These are phyloP conservation scores for Microcebus tavaratra DNA, from an alignment of 2,113 vertebrate genomes.

Conservation along the genomic window DNA sequence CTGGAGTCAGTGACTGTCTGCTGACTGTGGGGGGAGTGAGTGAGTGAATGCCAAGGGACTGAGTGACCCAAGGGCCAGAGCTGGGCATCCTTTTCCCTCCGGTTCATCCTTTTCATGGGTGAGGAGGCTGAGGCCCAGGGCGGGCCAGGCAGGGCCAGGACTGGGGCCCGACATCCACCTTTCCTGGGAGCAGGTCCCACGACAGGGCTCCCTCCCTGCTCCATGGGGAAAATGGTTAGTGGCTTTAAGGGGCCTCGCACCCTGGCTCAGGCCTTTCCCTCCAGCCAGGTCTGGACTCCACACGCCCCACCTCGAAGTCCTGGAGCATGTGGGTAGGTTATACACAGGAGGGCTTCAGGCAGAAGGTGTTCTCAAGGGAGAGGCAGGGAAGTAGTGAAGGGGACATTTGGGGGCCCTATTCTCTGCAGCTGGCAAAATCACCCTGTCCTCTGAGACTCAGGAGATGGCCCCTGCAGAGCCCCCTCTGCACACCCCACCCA, in stretches of 20 bases:
- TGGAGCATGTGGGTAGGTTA: too few species aligned
- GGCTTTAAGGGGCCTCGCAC: not conserved
- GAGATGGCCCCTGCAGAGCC: not conserved
- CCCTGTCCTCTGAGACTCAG: not conserved
- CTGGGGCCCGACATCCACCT: not conserved
- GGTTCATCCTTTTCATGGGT: not conserved
- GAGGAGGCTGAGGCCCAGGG: not conserved
- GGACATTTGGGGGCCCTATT: not conserved
- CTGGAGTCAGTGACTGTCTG: not conserved
- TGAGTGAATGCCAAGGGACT: not conserved
- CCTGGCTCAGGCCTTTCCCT: not conserved
- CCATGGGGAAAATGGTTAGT: fast-evolving
- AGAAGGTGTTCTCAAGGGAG: not conserved
- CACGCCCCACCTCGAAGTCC: not conserved
- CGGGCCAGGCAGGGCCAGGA: too few species aligned
- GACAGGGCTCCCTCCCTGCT: not conserved
- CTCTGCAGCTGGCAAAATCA: not conserved
- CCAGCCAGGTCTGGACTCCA: not conserved
- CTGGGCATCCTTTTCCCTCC: not conserved
- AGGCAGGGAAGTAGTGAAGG: not conserved
- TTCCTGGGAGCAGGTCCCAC: not conserved
- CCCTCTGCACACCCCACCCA: fast-evolving
- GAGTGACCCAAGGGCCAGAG: not conserved
- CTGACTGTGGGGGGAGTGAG: not conserved
- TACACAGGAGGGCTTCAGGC: not conserved